Conservation (phyloP, 2,797 vertebrate species). For the Peromyscus melanophrys region DNA sequence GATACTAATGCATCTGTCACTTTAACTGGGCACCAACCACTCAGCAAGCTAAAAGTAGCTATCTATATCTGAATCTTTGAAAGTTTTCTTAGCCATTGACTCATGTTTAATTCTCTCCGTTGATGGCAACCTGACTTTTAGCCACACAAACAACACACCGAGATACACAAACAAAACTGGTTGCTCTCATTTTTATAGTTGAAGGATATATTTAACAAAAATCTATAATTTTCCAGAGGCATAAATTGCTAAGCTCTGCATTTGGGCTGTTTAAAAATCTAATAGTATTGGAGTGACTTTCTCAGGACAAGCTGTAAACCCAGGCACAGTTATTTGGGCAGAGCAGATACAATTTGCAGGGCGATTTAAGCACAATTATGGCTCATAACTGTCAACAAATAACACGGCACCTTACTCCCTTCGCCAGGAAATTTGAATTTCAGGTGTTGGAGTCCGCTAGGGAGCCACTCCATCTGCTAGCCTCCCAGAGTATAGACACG, state of each 20-base stretch:
- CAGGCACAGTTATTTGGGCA: slow-evolving; percentile 84
- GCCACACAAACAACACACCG: slow-evolving; percentile 87
- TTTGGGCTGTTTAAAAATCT: slow-evolving; percentile 81
- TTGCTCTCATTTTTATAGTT: slow-evolving; percentile 78
- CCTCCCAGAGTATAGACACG: neutral
- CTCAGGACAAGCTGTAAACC: slow-evolving; percentile 76
- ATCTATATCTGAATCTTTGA: slow-evolving; percentile 78
- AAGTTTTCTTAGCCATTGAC: slow-evolving; percentile 85
- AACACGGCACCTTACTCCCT: slow-evolving; percentile 40
- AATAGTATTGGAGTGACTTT: slow-evolving; percentile 81
- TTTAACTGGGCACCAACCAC: slow-evolving; percentile 70
- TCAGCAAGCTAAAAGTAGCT: slow-evolving; percentile 82
- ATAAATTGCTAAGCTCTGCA: slow-evolving; percentile 78
- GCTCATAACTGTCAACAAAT: slow-evolving; percentile 80
- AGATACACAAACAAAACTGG: slow-evolving; percentile 83
- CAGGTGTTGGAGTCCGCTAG: slow-evolving; percentile 51
- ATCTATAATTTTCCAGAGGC: slow-evolving; percentile 82
- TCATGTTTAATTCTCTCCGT: slow-evolving; percentile 84
- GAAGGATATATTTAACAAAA: slow-evolving; percentile 84
- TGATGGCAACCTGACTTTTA: slow-evolving; percentile 87
- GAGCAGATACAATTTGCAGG: slow-evolving; percentile 82
- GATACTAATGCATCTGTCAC: slow-evolving; percentile 69
- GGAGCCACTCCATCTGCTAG: neutral
- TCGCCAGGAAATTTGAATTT: slow-evolving; percentile 69
- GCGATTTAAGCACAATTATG: slow-evolving; percentile 81